Conservation (phyloP, 1,140 invertebrate species). For the Cydia amplana region DNA sequence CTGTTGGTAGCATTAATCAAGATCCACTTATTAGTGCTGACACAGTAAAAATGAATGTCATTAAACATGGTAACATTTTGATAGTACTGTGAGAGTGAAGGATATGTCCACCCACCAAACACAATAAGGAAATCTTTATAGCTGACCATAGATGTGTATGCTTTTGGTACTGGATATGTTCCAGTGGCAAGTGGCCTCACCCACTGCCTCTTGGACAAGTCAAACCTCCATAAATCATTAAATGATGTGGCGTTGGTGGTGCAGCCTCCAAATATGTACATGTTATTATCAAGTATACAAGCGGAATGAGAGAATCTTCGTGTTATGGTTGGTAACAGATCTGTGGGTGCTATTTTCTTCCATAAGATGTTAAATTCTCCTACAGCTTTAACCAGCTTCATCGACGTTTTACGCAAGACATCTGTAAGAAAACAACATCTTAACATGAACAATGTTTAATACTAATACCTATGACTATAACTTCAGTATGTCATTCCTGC, state of each 20-base stretch:
- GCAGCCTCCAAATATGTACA: constrained; percentile 98
- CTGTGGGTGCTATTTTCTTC: constrained; percentile 80
- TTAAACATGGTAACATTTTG: constrained; percentile 94
- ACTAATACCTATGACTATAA: background rate
- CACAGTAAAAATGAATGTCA: constrained; percentile 95
- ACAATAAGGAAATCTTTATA: constrained; percentile 92
- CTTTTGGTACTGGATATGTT: constrained; percentile 97
- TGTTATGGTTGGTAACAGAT: constrained; percentile 86
- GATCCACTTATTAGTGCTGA: constrained; percentile 91
- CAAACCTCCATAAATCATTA: constrained; percentile 97
- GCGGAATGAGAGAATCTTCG: constrained; percentile 96
- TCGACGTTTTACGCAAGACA: constrained; percentile 85
- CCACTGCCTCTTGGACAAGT: constrained; percentile 92
- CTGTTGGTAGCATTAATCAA: constrained; percentile 83
- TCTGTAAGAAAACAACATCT: constrained; percentile 79
- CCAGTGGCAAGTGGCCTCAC: constrained; percentile 89
- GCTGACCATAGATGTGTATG: constrained; percentile 93
- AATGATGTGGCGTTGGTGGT: constrained; percentile 97
- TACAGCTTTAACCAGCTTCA: constrained; percentile 85
- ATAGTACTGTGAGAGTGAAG: constrained; percentile 93
- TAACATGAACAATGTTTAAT: constrained; percentile 20
- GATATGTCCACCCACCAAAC: constrained; percentile 98
- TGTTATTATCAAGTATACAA: constrained; percentile 89
- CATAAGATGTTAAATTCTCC: constrained; percentile 85
- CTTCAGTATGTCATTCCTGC: background rate